phyloP scores from a whole-genome alignment of 2,888 invertebrate species.

The Temnothorax ravouxi region DNA sequence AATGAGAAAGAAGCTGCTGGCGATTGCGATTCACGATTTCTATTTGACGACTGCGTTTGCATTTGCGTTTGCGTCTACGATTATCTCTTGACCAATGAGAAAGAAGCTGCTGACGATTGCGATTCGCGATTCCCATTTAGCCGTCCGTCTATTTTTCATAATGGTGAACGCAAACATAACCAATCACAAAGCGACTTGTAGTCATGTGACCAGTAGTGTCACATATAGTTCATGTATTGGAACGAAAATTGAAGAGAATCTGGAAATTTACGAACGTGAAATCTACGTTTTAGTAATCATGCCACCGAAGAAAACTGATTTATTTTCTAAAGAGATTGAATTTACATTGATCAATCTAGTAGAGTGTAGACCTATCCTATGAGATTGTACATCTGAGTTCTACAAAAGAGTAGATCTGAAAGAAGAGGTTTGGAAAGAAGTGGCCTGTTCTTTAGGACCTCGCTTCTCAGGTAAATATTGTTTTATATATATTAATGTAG shows the following conservation, averaged over 20 bases:
- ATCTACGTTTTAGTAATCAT: background rate
- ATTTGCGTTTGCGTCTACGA: background rate
- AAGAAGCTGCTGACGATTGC: slow-evolving; percentile 3
- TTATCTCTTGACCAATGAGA: slow-evolving; percentile 4
- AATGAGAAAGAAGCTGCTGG: no score
- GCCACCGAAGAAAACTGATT: background rate
- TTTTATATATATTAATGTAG: background rate
- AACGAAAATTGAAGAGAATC: no score
- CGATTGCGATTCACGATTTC: no score
- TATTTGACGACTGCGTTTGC: background rate
- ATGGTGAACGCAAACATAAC: slow-evolving; percentile 13
- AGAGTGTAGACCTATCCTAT: background rate
- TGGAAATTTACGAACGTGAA: no score
- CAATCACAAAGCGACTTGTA: background rate
- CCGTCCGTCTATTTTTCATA: slow-evolving; percentile 16
- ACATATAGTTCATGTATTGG: no score
- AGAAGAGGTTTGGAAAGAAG: background rate
- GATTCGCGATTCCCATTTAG: background rate
- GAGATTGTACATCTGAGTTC: background rate
- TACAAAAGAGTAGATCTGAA: background rate
- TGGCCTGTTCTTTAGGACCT: background rate
- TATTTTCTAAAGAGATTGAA: background rate
- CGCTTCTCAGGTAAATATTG: background rate
- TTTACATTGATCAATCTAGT: background rate
- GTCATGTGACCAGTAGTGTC: background rate